Evolutionary conservation across 2,797 vertebrate species (phyloP), one percentile per base, ranked within the genome.

Genomic region (Melanotaenia trifasciata): DNA sequence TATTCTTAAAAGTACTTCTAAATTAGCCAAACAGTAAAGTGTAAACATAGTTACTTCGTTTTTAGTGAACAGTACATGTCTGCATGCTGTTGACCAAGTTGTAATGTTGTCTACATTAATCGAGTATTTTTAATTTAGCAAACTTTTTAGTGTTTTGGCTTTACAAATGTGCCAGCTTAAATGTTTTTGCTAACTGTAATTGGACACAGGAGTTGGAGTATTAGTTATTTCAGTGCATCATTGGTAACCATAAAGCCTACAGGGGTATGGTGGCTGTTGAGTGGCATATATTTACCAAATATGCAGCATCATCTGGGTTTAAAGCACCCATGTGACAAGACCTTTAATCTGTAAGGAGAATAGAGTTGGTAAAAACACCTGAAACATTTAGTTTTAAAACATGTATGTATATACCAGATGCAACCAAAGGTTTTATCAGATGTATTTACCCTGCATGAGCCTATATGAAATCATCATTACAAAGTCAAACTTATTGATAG

Each of bases 291-390:
- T 45, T 50, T 64, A n/a, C 51, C 20, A 13, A 32, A 7, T 59
- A 22, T 11, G 33, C 33, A 3, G n/a, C 18, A 72, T 40, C 30
- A 74, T 64, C 30, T 67, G 53, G 33, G 70, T 35, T 22, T 22
- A 3, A 58, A 40, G 0, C 40, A 50, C 12, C 20, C 13, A 58
- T 7, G 33, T 62, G 67, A 40, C 43, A 66, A 47, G 45, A 47
- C 20, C 18, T 47, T 47, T 47, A 47, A 47, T 47, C 45, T n/a
- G 20, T 4, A n/a, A 20, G 45, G 20, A 47, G 9, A 47, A 2
- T 20, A n/a, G 20, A 20, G 0, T 47, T 47, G 20, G 20, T 20
- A 47, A 8, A n/a, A 47, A 20, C 5, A n/a, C 18, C 18, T 47
- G 9, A 47, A 47, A 47, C 18, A 47, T 47, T 3, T 47, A n/a